Percentiles rank a stretch among this genome's conserved stretches.
phyloP scores from a whole-genome alignment of 2,113 vertebrate species.

The Sterrhoptilus dennistouni region DNA sequence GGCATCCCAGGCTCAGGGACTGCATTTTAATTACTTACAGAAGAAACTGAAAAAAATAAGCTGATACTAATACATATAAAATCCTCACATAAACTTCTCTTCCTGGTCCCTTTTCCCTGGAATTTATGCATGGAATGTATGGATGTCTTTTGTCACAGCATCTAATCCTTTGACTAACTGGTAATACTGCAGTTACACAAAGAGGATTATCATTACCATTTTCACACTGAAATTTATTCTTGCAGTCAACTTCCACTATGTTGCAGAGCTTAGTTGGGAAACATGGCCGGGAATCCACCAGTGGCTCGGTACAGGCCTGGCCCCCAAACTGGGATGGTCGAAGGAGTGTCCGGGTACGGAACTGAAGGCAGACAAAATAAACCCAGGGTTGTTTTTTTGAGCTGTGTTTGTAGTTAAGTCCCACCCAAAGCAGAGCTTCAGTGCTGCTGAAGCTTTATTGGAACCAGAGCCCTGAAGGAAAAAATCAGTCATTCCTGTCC shows the following conservation, averaged over 20 bases:
- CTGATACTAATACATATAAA: background rate
- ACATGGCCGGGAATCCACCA: conserved; percentile 80
- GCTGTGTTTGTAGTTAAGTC: background rate
- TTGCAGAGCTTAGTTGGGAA: conserved; percentile 81
- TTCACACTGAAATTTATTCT: conserved; percentile 83
- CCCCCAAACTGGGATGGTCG: conserved; percentile 89
- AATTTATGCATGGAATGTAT: background rate
- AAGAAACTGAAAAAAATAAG: background rate
- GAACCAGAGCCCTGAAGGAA: background rate
- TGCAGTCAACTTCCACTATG: conserved; percentile 80
- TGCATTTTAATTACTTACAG: background rate
- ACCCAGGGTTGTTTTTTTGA: background rate
- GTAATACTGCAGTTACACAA: background rate
- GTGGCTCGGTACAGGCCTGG: conserved; percentile 71
- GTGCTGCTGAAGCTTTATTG: background rate
- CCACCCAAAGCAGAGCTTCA: background rate
- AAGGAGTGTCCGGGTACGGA: conserved; percentile 75
- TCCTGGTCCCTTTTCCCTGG: background rate
- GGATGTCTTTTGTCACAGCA: background rate
- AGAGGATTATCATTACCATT: conserved; percentile 73
- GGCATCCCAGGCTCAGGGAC: background rate
- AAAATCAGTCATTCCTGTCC: background rate
- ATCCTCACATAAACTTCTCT: background rate
- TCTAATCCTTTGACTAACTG: background rate
- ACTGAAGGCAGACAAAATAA: conserved; percentile 70